Conservation (phyloP, 2,888 invertebrate genomes). For the Anticlea derivata region DNA sequence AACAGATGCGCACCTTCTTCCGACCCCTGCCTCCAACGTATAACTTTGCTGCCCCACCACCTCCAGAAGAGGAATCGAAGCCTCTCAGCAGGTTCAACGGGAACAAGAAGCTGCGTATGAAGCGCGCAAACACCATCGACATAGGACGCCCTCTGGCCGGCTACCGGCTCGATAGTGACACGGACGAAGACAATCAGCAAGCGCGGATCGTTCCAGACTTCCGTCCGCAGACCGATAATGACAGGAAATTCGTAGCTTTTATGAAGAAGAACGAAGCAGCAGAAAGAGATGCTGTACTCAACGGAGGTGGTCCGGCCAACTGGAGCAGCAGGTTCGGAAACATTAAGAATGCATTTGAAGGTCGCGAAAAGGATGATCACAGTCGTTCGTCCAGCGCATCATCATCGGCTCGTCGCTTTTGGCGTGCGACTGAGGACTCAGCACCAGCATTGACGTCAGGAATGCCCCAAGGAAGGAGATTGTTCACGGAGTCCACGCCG, state of each 20-base stretch:
- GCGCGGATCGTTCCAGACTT: constrained; percentile 85
- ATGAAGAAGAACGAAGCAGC: constrained; percentile 87
- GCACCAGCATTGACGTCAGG: constrained; percentile 45
- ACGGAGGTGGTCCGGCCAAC: constrained; percentile 73
- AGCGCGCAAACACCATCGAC: constrained; percentile 94
- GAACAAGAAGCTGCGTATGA: constrained; percentile 90
- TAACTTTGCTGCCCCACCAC: constrained; percentile 68
- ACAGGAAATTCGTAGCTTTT: constrained; percentile 92
- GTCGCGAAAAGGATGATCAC: constrained; percentile 64
- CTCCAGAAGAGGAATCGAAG: constrained; percentile 63
- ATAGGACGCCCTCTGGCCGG: constrained; percentile 89
- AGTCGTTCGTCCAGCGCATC: constrained; percentile 74
- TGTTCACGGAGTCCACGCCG: constrained; percentile 54
- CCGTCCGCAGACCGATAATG: constrained; percentile 92
- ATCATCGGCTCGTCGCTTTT: constrained; percentile 83
- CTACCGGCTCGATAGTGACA: constrained; percentile 77
- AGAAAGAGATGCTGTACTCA: constrained; percentile 40
- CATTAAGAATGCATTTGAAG: constrained; percentile 92
- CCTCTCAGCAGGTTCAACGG: constrained; percentile 77
- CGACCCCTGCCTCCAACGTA: constrained; percentile 72
- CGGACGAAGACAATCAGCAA: constrained; percentile 70
- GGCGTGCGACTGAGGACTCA: constrained; percentile 85
- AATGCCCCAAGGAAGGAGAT: constrained; percentile 49
- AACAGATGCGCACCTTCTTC: constrained; percentile 58
- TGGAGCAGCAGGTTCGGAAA: constrained; percentile 94